phyloP scores from a whole-genome alignment of 2,113 vertebrate species.

The Perca flavescens region DNA sequence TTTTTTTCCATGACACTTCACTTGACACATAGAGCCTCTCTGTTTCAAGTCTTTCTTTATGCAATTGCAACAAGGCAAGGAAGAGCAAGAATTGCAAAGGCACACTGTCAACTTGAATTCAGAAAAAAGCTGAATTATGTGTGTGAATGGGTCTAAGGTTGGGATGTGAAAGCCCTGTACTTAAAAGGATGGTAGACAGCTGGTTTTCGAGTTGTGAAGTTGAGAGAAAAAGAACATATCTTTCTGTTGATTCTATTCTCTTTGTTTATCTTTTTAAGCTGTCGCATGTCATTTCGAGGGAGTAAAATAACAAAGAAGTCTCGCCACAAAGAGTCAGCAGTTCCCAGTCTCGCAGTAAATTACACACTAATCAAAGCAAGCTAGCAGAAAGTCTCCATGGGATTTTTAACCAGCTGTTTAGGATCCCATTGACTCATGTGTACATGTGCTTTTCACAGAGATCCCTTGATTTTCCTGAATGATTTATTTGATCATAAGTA shows the following conservation, averaged over 20 bases:
- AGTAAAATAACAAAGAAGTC: constrained; percentile 27
- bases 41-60: constrained; percentile 56
- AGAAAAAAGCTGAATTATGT: constrained; percentile 20
- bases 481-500: constrained; percentile 29
- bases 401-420: constrained; percentile 36
- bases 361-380: constrained; percentile 41
- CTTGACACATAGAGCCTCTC: constrained; percentile 47
- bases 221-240: not conserved
- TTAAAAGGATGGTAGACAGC: constrained; percentile 20
- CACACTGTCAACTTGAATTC: constrained; percentile 44
- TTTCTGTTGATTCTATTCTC: constrained; percentile 13
- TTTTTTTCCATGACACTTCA: constrained; percentile 39
- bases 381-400: constrained; percentile 23
- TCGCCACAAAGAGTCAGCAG: constrained; percentile 28
- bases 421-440: constrained; percentile 10
- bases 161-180: constrained; percentile 16
- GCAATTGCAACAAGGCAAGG: constrained; percentile 47
- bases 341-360: constrained; percentile 23
- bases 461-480: constrained; percentile 13
- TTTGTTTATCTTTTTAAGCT: constrained; percentile 33
- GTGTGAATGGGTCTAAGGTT: constrained; percentile 16
- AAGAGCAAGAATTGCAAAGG: constrained; percentile 34
- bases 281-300: constrained; percentile 12
- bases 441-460: constrained; percentile 5
- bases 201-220: constrained; percentile 20